These are phyloP conservation scores for Chionis minor DNA, from an alignment of 2,113 vertebrate species.

Conservation along the genomic window DNA sequence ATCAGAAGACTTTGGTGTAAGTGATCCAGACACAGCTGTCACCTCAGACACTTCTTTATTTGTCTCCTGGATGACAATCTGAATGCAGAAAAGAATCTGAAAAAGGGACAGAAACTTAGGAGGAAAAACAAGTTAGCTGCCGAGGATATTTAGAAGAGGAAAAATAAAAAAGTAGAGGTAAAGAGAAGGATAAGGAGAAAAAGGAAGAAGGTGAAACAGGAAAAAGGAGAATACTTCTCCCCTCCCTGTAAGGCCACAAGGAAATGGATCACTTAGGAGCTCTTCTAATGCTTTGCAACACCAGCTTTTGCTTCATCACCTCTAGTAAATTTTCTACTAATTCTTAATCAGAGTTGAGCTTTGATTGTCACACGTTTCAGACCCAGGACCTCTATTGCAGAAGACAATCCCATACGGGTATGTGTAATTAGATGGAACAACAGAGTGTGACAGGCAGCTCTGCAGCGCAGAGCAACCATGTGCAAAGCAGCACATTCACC, in stretches of 20 bases:
- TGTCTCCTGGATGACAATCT: not conserved
- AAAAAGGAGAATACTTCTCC: not conserved
- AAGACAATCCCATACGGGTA: not conserved
- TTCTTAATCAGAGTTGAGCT: not conserved
- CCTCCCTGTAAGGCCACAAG: not conserved
- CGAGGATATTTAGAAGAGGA: not conserved
- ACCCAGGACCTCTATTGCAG: not conserved
- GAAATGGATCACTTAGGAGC: not conserved
- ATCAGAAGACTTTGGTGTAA: not conserved
- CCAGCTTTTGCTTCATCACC: not conserved
- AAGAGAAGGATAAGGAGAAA: not conserved
- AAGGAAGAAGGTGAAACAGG: not conserved
- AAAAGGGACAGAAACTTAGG: not conserved
- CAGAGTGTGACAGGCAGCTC: not conserved
- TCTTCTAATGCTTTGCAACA: not conserved
- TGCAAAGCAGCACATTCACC: not conserved
- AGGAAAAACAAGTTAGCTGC: not conserved
- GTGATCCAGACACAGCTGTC: not conserved
- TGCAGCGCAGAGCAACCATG: not conserved
- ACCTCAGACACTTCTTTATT: not conserved
- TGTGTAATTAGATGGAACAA: not conserved
- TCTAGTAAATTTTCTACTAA: not conserved
- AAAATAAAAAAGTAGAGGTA: not conserved
- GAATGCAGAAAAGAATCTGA: not conserved
- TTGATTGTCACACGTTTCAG: not conserved